Percentiles rank a stretch among this genome's conserved stretches.
Conservation (phyloP, 2,113 vertebrate species). For the Limanda limanda region DNA sequence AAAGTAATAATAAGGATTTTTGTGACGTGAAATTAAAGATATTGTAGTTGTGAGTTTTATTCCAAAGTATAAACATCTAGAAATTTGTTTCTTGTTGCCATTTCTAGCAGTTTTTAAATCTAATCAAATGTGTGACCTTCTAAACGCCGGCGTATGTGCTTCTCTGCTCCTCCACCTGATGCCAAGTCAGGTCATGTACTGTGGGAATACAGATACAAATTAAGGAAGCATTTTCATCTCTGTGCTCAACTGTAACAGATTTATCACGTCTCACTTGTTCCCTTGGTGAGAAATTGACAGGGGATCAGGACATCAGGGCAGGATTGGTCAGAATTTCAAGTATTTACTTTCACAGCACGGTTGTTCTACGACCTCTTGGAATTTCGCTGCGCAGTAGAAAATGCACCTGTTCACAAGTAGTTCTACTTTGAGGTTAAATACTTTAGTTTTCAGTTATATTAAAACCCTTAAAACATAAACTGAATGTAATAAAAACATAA, state of each 20-base stretch:
- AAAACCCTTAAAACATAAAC: not conserved
- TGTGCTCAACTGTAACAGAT: conserved; percentile 69
- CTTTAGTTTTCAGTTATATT: not conserved
- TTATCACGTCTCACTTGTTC: conserved; percentile 56
- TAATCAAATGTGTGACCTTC: not conserved
- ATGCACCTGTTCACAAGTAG: too few species aligned
- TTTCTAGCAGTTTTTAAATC: not conserved
- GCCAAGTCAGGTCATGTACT: conserved; percentile 20
- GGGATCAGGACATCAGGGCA: not conserved
- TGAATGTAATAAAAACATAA: not conserved
- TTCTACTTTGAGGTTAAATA: too few species aligned
- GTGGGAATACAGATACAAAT: conserved; percentile 28
- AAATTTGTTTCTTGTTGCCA: not conserved
- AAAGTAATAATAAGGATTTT: too few species aligned
- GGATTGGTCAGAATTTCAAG: too few species aligned
- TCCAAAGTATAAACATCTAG: not conserved
- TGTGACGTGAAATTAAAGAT: too few species aligned
- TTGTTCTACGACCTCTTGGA: too few species aligned
- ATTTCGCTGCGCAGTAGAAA: too few species aligned
- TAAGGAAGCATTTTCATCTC: conserved; percentile 50
- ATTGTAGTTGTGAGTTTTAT: too few species aligned
- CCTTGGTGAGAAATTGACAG: conserved; percentile 26
- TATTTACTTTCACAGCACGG: too few species aligned
- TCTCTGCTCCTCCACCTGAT: not conserved
- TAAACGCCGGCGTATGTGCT: not conserved